phyloP scores from a whole-genome alignment of 2,888 invertebrate species.

The Limulus polyphemus region DNA sequence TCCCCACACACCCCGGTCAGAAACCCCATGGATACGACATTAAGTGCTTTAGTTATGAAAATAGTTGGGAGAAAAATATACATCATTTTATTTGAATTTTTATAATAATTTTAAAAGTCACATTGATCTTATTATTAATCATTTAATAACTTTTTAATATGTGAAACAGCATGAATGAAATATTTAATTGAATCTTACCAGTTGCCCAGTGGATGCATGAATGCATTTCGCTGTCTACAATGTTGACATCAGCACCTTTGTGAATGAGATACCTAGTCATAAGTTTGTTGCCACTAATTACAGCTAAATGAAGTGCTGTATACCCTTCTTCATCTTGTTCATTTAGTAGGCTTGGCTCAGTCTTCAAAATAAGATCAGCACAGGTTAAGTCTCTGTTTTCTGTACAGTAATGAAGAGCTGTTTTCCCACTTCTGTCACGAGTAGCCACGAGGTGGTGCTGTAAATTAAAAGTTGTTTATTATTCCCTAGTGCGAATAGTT shows the following conservation, averaged over 20 bases:
- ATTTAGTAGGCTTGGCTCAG: constrained; percentile 71
- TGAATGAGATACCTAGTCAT: constrained; percentile 37
- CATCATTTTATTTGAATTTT: too few species aligned
- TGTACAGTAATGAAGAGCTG: constrained; percentile 87
- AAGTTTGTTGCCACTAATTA: constrained; percentile 59
- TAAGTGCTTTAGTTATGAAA: too few species aligned
- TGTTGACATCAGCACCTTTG: constrained; percentile 45
- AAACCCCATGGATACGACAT: too few species aligned
- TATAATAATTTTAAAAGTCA: too few species aligned
- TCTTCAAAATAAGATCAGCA: constrained; percentile 54
- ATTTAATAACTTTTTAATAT: too few species aligned
- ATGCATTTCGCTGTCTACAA: constrained; percentile 84
- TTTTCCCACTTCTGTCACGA: constrained; percentile 67
- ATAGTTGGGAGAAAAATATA: too few species aligned
- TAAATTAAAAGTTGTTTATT: constrained; percentile 5
- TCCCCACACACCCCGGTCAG: too few species aligned
- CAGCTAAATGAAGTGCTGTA: constrained; percentile 86
- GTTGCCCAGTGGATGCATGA: constrained; percentile 97
- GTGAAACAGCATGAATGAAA: too few species aligned
- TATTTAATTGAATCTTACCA: constrained; percentile 47
- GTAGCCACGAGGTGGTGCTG: constrained; percentile 46
- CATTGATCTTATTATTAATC: too few species aligned
- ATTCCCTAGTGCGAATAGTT: background rate
- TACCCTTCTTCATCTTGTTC: constrained; percentile 84
- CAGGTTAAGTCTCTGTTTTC: constrained; percentile 52